Conservation (phyloP, 2,888 invertebrate species). For the Lissonota sp. region DNA sequence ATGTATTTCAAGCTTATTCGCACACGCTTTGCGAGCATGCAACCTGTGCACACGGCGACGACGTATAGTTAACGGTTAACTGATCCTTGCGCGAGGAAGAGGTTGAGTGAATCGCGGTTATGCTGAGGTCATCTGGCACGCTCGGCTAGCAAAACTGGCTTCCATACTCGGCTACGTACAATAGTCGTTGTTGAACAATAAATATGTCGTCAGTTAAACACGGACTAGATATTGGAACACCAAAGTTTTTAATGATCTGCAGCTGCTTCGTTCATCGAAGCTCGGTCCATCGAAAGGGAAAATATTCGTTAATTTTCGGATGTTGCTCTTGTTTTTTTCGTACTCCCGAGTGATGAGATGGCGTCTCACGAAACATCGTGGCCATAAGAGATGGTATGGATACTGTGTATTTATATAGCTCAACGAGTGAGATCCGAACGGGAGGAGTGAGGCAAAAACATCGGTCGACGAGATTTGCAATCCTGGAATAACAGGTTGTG, state of each 20-base stretch:
- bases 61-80: slow-evolving; percentile 64
- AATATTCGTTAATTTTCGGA: background rate
- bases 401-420: slow-evolving; percentile 73
- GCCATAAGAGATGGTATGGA: too few species aligned
- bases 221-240: background rate
- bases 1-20: slow-evolving; percentile 8
- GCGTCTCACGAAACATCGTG: background rate
- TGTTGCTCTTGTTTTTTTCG: background rate
- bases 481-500: slow-evolving; percentile 82
- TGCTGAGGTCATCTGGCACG: slow-evolving; percentile 65
- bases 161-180: slow-evolving; percentile 52
- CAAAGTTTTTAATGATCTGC: background rate
- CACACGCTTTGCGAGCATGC: slow-evolving; percentile 29
- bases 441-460: slow-evolving; percentile 75
- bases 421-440: slow-evolving; percentile 66
- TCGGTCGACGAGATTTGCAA: slow-evolving; percentile 78
- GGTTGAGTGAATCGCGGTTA: slow-evolving; percentile 66
- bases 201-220: slow-evolving; percentile 27
- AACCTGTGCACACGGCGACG: slow-evolving; percentile 63
- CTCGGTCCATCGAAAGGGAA: slow-evolving; percentile 30
- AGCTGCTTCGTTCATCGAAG: slow-evolving; percentile 3
- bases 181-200: slow-evolving; percentile 18
- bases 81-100: slow-evolving; percentile 65
- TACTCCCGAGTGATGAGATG: background rate
- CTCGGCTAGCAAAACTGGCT: slow-evolving; percentile 63